Evolutionary conservation across 2,888 invertebrate genomes (phyloP).

Genomic region (Temnothorax unifasciatus): DNA sequence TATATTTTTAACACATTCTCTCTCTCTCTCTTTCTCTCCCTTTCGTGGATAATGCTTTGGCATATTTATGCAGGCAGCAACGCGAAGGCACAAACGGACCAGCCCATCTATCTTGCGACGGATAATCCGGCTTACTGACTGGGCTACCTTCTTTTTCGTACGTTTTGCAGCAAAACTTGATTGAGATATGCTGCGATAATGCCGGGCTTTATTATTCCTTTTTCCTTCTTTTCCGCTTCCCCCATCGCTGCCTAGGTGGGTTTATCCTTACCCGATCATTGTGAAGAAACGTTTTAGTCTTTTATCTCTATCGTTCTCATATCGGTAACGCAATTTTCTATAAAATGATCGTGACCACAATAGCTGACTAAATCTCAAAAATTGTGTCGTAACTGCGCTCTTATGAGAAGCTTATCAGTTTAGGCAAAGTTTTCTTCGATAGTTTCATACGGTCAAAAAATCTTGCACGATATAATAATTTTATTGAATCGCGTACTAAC

Average conservation of each 20-base stretch:
- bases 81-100: conserved; percentile 41
- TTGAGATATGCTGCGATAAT: conserved; percentile 71
- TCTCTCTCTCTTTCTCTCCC: not conserved
- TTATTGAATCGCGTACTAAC: conserved; percentile 7
- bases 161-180: conserved; percentile 67
- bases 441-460: conserved; percentile 2
- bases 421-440: not conserved
- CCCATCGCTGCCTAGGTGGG: not conserved
- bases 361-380: conserved; percentile 38
- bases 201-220: conserved; percentile 69
- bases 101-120: conserved; percentile 67
- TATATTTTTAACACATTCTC: not conserved
- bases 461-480: conserved; percentile 28
- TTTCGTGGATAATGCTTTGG: not conserved
- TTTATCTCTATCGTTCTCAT: conserved; percentile 53
- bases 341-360: conserved; percentile 17
- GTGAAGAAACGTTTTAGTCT: conserved; percentile 44
- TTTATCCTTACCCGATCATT: conserved; percentile 34
- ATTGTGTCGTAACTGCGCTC: not conserved
- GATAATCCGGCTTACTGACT: conserved; percentile 72
- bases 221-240: not conserved
- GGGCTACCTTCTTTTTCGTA: conserved; percentile 48
- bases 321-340: conserved; percentile 35
- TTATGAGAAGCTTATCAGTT: conserved; percentile 25
- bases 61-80: conserved; percentile 41